Evolutionary conservation across 2,888 invertebrate species (phyloP), one percentile per base, ranked within the genome.

Genomic region (Andrena bicolor): DNA sequence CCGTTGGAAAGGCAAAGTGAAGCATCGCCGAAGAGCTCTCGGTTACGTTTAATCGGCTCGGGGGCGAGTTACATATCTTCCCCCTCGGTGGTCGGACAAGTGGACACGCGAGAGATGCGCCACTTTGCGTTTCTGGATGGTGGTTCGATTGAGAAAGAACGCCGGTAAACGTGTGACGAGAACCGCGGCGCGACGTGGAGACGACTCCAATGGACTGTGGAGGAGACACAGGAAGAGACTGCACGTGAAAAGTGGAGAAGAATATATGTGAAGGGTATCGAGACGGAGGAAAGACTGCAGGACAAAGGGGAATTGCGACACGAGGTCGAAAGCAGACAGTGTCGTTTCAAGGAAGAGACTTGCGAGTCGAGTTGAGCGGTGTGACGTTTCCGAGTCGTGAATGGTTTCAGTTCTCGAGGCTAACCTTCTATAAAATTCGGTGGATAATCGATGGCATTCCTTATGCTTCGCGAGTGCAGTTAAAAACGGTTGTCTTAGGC

Each of bases 91-190:
- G 2, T 26, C 26, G 7, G 23, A 10, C 56, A 56, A 23, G 20
- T 26, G 51, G 53, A 69, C 35, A 35, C 56, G 26, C 69, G 26
- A 23, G 65, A 23, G 63, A 51, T 20, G 58, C 35, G 49, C 16
- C 77, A 28, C 13, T 69, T 64, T 30, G 51, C 64, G 64, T 30
- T 58, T 58, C 56, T 51, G 60, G 32, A 41, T 41, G 16, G 41
- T 41, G 60, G 28, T 4, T 61, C 65, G 26, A 51, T 28, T 41
- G 13, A 16, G 13, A 16, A 30, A 23, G 20, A 56, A 56, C 23
- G 20, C 53, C 20, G 23, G 10, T 10, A 26, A 26, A 48, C 1
- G 35, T 66, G 35, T 13, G 26, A 32, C 56, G 20, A 23, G 26
- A 51, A 35, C 4, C 16, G 41, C 26, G 20, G 28, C 28, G 35